Base-by-base conservation (phyloP, 2,113 vertebrate genomes). In the Nesoenas mayeri region DNA sequence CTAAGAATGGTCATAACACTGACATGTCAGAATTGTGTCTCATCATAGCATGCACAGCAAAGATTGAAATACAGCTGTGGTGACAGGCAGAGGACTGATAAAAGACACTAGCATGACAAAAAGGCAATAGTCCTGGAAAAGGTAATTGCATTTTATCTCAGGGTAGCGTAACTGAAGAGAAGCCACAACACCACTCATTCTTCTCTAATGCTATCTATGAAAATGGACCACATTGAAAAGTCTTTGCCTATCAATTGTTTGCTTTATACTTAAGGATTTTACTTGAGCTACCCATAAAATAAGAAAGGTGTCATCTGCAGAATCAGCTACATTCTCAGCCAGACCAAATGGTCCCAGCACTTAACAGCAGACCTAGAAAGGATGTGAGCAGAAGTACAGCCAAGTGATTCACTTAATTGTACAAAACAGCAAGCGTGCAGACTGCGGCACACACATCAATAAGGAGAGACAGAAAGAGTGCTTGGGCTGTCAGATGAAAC, bases 21-120 rank as follows among this genome's bases (percentile, higher is more conserved):
- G 48, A 29, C 15, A 78, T 2, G 38, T 61, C 51, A 79, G 44
- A 86, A 53, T 8, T 91, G 28, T 60, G 61, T 40, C n/a, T 70
- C 50, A 73, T 50, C 82, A 58, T 57, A 40, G 29, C 42, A 26
- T 44, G 26, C 36, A 36, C 51, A 93, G 58, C 51, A 90, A 71
- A 78, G 78, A 79, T 36, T 15, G 53, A 84, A 84, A 84, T 8
- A 78, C 18, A 81, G 21, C 29, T 48, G n/a, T 65, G 66, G 57
- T 0, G 0, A 47, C 0, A 19, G 5, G 58, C n/a, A 94, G 66
- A 71, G 47, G 38, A 73, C 16, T 21, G 8, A 34, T 34, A 85
- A 88, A 85, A 66, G 40, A 53, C 44, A 60, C 15, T 8, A 51
- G 20, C 2, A 3, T 24, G 47, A 79, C 28, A 78, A 87, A 85